Evolutionary conservation across 2,888 invertebrate species (phyloP), one percentile per base, ranked within the genome.

Genomic region (Agrotis puta): DNA sequence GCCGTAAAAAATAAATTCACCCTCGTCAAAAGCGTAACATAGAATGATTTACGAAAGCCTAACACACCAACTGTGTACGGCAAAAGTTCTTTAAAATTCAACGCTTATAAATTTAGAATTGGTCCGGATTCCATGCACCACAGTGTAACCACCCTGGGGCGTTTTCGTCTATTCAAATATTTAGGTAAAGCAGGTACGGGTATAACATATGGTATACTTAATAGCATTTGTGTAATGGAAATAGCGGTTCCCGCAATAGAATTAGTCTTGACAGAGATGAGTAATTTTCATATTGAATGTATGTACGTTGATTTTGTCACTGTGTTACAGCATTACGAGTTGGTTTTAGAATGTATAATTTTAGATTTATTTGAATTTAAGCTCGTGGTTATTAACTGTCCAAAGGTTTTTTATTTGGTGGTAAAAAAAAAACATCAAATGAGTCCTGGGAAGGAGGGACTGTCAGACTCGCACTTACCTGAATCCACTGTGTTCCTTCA

Each of bases 81-180:
- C 24, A 39, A 74, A 59, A 74, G 64, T 77, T 75, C 77, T 83
- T 79, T 81, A 84, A 85, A 79, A 85, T 88, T 84, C 80, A 81
- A 78, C 79, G 82, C 70, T 79, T 77, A 79, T 85, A 80, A 88
- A 87, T 85, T 81, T 77, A 79, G 79, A 83, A 82, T 77, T 74
- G 71, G 68, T 70, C 72, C 61, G 71, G 79, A 82, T 82, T 64
- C 72, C 69, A 82, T 74, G 61, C 67, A 67, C 64, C 74, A 45
- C 56, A 24, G 65, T 71, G 79, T 68, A 45, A 18, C 16, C 64
- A 43, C 74, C 74, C 76, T 53, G 57, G 58, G 70, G 71, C 64
- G 69, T 73, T 75, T 75, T 67, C 73, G 69, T 80, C 74, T 79
- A 50, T 58, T 84, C 76, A 79, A 85, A 87, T 85, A 86, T 88